phyloP scores from a whole-genome alignment of 2,888 invertebrate genomes.

The Ichneumoninae sp. region DNA sequence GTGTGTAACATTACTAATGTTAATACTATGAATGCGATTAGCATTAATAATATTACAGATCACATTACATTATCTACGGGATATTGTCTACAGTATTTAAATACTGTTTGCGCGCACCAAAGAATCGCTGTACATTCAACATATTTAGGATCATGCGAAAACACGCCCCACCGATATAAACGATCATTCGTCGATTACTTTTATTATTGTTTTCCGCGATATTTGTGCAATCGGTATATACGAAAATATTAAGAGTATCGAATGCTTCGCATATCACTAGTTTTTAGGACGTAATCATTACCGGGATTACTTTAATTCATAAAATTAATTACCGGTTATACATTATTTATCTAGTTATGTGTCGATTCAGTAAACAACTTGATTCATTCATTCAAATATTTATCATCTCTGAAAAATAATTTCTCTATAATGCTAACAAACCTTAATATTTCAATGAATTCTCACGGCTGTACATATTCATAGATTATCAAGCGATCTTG shows the following conservation, averaged over 20 bases:
- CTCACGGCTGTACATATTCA: constrained; percentile 50
- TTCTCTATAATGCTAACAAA: constrained; percentile 64
- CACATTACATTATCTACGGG: background rate
- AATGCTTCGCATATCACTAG: constrained; percentile 69
- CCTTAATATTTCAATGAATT: constrained; percentile 59
- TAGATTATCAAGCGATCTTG: constrained; percentile 34
- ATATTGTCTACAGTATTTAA: background rate
- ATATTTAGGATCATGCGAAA: constrained; percentile 25
- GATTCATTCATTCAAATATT: constrained; percentile 46
- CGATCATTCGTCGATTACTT: constrained; percentile 1
- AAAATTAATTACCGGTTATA: constrained; percentile 28
- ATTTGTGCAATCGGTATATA: constrained; percentile 4
- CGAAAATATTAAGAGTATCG: constrained; percentile 57
- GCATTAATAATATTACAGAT: background rate
- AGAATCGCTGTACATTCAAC: constrained; percentile 61
- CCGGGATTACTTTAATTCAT: constrained; percentile 11
- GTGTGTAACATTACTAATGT: constrained; percentile 19
- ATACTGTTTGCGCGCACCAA: constrained; percentile 67
- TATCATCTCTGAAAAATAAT: constrained; percentile 46
- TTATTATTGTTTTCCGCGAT: constrained; percentile 9
- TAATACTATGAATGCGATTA: constrained; percentile 22
- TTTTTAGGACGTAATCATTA: constrained; percentile 52
- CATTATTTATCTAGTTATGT: background rate
- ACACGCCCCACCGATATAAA: background rate
- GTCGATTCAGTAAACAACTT: background rate